Percentiles rank a stretch among this genome's conserved stretches.
Evolutionary conservation across 2,113 vertebrate species (phyloP).

Genomic region (Xiphophorus couchianus): DNA sequence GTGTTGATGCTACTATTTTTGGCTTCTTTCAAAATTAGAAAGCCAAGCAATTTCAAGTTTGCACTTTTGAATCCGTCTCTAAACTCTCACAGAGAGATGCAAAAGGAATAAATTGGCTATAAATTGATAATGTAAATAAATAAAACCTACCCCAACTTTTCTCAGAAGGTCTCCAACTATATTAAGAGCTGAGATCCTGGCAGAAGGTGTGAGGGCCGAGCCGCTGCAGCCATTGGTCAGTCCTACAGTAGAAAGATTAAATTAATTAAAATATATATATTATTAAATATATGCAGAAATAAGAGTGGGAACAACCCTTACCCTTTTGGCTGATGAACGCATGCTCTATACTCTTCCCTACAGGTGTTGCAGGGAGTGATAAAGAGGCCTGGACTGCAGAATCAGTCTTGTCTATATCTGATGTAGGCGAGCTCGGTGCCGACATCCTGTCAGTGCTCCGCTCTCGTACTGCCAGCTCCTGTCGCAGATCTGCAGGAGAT

Average conservation of each 20-base stretch:
- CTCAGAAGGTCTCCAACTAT: conserved; percentile 97
- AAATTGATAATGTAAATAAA: background rate
- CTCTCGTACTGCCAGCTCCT: conserved; percentile 95
- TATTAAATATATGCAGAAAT: background rate
- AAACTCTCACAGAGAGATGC: background rate
- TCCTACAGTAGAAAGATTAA: conserved; percentile 65
- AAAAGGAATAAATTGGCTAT: background rate
- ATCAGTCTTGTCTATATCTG: conserved; percentile 93
- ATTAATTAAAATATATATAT: background rate
- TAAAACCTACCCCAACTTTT: conserved; percentile 93
- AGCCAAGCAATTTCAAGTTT: background rate
- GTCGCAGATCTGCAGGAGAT: conserved; percentile 86
- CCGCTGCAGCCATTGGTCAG: conserved; percentile 92
- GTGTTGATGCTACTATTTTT: no score
- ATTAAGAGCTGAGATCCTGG: conserved; percentile 96
- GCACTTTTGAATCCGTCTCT: background rate
- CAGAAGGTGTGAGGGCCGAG: conserved; percentile 93
- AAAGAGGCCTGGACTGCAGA: conserved; percentile 93
- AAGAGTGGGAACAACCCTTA: conserved; percentile 41
- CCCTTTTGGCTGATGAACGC: conserved; percentile 91
- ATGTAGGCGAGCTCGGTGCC: conserved; percentile 93
- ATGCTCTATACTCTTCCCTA: conserved; percentile 89
- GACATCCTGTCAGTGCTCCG: conserved; percentile 94
- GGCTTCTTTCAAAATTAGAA: background rate
- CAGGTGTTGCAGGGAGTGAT: conserved; percentile 93